Percentiles rank a stretch among this genome's conserved stretches.
phyloP scores from a whole-genome alignment of 2,113 vertebrate species.

The Oryzias woworae region DNA sequence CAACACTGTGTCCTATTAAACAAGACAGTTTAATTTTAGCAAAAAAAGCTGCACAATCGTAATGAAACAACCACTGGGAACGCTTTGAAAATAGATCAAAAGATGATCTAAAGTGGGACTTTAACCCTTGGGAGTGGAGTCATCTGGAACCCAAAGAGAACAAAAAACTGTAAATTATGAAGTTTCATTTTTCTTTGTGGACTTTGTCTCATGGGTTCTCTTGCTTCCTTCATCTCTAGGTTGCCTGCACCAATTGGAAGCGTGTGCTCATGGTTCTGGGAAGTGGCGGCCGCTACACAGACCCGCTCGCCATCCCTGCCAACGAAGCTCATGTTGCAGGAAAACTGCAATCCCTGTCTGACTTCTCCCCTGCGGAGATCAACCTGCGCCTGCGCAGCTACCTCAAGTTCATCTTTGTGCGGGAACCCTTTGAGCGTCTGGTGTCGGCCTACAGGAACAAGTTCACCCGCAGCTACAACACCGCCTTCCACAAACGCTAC shows the following conservation, averaged over 20 bases:
- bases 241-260: constrained; percentile 98
- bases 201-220: too few relatives aligned
- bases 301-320: constrained; percentile 88
- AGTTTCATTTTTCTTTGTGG: background rate
- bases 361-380: constrained; percentile 86
- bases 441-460: constrained; percentile 95
- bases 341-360: constrained; percentile 86
- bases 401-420: constrained; percentile 93
- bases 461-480: constrained; percentile 91
- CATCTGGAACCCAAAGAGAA: too few relatives aligned
- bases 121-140: too few relatives aligned
- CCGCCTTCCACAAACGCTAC: constrained; percentile 89
- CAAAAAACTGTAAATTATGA: background rate
- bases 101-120: too few relatives aligned
- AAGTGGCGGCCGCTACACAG: constrained; percentile 77
- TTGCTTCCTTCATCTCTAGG: constrained; percentile 48
- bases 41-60: too few relatives aligned
- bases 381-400: constrained; percentile 89
- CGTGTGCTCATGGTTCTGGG: constrained; percentile 91
- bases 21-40: too few relatives aligned
- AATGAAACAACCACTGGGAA: too few relatives aligned
- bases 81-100: too few relatives aligned
- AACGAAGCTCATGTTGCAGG: constrained; percentile 86
- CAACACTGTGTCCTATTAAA: too few relatives aligned
- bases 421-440: constrained; percentile 92